These are phyloP conservation scores for Bothrops jararaca DNA, from an alignment of 2,113 vertebrate genomes.

Conservation along the genomic window DNA sequence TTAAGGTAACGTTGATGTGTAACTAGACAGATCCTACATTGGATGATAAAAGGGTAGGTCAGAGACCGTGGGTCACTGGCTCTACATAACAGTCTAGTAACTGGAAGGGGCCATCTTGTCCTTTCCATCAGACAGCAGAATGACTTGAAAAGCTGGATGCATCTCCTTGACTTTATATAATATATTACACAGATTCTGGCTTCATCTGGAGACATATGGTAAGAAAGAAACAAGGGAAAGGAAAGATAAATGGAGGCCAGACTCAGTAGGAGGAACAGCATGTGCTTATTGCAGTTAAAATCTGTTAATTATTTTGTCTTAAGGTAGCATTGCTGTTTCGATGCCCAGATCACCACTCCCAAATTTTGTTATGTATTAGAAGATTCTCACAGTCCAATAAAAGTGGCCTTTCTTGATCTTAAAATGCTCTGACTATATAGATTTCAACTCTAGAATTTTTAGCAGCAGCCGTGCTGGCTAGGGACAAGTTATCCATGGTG, in stretches of 20 bases:
- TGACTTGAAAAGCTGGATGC: neutral
- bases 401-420: neutral
- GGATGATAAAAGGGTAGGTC: neutral
- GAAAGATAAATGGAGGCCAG: neutral
- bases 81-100: neutral
- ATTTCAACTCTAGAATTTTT: neutral
- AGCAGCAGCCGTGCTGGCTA: neutral
- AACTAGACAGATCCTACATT: neutral
- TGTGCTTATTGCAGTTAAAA: neutral
- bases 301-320: neutral
- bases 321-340: neutral
- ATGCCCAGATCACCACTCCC: neutral
- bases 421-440: neutral
- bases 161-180: neutral
- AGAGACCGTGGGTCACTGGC: neutral
- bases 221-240: neutral
- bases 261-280: neutral
- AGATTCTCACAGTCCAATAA: neutral
- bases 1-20: neutral
- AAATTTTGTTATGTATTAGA: neutral
- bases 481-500: neutral
- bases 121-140: neutral
- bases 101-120: neutral
- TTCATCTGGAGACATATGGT: neutral
- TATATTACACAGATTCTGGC: neutral